Conservation (phyloP, 2,888 invertebrate species). For the Lasioglossum vierecki region DNA sequence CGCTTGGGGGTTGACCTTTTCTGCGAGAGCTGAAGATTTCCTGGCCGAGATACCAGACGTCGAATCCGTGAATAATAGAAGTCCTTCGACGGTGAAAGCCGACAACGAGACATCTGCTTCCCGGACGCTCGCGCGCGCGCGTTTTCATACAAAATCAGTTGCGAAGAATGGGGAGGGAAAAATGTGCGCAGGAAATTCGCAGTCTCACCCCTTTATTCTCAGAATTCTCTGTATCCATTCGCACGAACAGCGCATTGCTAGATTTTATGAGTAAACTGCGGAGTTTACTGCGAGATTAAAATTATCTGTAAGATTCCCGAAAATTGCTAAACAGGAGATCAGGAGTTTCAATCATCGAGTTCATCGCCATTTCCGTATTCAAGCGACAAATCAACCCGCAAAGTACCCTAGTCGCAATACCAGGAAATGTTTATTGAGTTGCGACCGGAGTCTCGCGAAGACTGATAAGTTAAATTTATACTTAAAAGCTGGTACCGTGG, state of each 20-base stretch:
- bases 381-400: no score
- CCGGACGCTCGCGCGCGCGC: neutral
- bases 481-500: neutral
- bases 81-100: slow-evolving; percentile 12
- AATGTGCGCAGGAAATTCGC: neutral
- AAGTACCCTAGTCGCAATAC: neutral
- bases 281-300: neutral
- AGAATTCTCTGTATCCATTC: neutral
- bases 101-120: slow-evolving; percentile 17
- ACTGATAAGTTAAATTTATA: neutral
- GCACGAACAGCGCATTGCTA: neutral
- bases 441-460: neutral
- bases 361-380: no score
- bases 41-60: slow-evolving; percentile 20
- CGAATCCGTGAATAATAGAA: slow-evolving; percentile 26
- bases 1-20: slow-evolving; percentile 43
- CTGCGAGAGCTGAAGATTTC: slow-evolving; percentile 20
- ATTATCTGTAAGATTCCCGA: neutral
- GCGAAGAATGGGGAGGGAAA: neutral
- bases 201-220: neutral
- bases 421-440: neutral
- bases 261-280: no score
- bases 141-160: neutral
- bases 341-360: neutral
- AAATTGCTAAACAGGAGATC: neutral